phyloP scores from a whole-genome alignment of 2,797 vertebrate species.

The Acanthurus leucopareius region DNA sequence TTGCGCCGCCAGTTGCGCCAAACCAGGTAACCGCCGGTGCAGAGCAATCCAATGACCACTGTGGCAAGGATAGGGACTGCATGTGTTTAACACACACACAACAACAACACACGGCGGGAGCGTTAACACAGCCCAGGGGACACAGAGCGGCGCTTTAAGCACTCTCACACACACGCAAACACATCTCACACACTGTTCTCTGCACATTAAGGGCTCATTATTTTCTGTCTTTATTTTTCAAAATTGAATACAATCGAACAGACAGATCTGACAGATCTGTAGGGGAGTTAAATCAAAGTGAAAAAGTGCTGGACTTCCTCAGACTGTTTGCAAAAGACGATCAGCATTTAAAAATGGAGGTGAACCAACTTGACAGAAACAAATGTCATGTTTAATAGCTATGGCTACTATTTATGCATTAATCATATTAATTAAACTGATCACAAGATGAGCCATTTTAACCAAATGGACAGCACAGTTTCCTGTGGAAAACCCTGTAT shows the following conservation, averaged over 20 bases:
- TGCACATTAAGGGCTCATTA: constrained; percentile 58
- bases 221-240: constrained; percentile 32
- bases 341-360: not conserved
- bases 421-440: not conserved
- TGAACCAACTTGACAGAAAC: fast-evolving
- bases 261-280: not conserved
- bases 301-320: not conserved
- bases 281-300: not conserved
- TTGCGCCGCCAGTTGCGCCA: constrained; percentile 99
- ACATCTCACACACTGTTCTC: constrained; percentile 24
- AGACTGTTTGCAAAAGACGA: not conserved
- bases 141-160: constrained; percentile 83
- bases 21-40: constrained; percentile 95
- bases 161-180: constrained; percentile 63
- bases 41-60: constrained; percentile 94
- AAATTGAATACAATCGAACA: not conserved
- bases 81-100: constrained; percentile 90
- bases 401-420: not conserved
- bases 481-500: not conserved
- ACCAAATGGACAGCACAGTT: not conserved
- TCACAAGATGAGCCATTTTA: not conserved
- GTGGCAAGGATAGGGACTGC: constrained; percentile 90
- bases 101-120: constrained; percentile 86
- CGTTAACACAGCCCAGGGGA: constrained; percentile 89
- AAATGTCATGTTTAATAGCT: not conserved